Percentiles rank a stretch among this genome's conserved stretches.
phyloP scores from a whole-genome alignment of 2,113 vertebrate genomes.

The Seriola aureovittata region DNA sequence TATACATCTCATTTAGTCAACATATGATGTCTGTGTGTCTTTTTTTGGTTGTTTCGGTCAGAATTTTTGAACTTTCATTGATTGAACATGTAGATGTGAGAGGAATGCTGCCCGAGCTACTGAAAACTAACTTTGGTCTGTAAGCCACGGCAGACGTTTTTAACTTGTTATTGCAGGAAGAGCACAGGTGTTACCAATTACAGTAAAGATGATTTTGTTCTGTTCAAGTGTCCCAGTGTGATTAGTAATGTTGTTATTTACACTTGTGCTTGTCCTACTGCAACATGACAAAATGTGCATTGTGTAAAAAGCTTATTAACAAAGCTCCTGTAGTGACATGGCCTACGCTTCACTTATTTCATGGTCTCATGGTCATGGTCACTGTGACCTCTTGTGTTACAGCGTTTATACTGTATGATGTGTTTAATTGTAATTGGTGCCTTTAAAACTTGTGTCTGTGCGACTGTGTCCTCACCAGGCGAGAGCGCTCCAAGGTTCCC shows the following conservation, averaged over 20 bases:
- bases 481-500: conserved; percentile 97
- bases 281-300: background rate
- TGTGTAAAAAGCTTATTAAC: background rate
- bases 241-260: background rate
- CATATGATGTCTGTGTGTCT: background rate
- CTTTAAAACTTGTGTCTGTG: background rate
- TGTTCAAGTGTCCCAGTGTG: background rate
- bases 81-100: background rate
- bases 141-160: no score
- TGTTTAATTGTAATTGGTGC: background rate
- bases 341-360: background rate
- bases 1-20: background rate
- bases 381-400: background rate
- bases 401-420: background rate
- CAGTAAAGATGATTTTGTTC: background rate
- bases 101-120: background rate
- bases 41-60: no score
- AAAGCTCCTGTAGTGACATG: background rate
- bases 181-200: no score
- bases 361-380: background rate
- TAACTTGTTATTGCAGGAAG: no score
- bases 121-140: no score
- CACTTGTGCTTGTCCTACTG: background rate
- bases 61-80: no score
- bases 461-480: conserved; percentile 75